Conservation (phyloP, 2,888 invertebrate genomes). For the Fissipunctia ypsillon region DNA sequence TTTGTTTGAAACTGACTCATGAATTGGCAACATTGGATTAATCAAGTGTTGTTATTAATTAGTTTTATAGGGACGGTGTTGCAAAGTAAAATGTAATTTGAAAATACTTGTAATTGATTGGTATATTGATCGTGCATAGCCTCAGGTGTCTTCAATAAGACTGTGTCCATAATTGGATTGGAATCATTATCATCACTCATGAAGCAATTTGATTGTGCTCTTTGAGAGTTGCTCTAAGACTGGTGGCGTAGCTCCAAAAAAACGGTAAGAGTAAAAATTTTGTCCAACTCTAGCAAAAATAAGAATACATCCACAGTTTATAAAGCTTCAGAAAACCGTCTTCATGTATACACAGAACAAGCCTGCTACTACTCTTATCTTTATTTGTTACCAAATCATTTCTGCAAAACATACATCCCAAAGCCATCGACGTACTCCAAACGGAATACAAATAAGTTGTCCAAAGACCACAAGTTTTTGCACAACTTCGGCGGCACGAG, state of each 20-base stretch:
- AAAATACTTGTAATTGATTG: conserved; percentile 1
- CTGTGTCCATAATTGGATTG: not conserved
- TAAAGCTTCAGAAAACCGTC: not conserved
- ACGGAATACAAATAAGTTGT: conserved; percentile 38
- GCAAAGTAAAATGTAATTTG: conserved; percentile 3
- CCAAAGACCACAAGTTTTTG: conserved; percentile 50
- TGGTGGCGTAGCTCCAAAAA: not conserved
- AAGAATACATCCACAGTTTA: not conserved
- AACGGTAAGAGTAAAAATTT: not conserved
- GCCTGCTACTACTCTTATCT: not conserved
- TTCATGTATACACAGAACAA: not conserved
- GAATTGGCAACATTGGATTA: conserved; percentile 26
- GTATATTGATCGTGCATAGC: conserved; percentile 2
- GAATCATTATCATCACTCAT: not conserved
- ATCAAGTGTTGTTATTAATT: conserved; percentile 23
- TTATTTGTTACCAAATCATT: not conserved
- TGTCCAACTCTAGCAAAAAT: not conserved
- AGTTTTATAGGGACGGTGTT: not conserved
- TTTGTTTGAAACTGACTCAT: conserved; percentile 21
- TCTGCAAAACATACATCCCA: not conserved
- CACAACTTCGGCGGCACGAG: conserved; percentile 23
- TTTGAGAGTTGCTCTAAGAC: not conserved
- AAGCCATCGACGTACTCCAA: not conserved
- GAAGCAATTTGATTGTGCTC: not conserved
- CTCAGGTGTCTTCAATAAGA: not conserved